phyloP scores from a whole-genome alignment of 1,140 invertebrate species.

The Cydia splendana region DNA sequence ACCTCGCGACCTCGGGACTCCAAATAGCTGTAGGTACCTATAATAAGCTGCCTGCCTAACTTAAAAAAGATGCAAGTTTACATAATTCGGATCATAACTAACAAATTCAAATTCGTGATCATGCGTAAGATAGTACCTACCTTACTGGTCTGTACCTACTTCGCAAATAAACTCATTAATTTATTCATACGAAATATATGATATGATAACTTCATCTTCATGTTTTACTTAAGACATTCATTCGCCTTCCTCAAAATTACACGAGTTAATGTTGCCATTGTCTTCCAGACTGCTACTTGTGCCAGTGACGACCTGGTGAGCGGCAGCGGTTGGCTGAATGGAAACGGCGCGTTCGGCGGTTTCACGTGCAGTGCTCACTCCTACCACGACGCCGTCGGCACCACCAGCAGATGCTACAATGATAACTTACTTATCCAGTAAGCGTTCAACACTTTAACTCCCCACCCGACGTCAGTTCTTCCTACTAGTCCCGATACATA shows the following conservation, averaged over 20 bases:
- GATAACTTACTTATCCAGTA: conserved; percentile 66
- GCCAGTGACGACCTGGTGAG: conserved; percentile 51
- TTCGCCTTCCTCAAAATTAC: background rate
- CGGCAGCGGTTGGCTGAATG: conserved; percentile 63
- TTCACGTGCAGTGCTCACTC: conserved; percentile 59
- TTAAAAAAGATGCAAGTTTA: too few relatives aligned
- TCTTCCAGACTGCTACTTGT: conserved; percentile 31
- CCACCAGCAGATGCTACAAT: conserved; percentile 55
- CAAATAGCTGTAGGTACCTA: conserved; percentile 53
- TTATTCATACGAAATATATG: too few relatives aligned
- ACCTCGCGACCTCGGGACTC: conserved; percentile 43
- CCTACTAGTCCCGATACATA: too few relatives aligned
- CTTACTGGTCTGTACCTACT: too few relatives aligned
- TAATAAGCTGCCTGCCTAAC: background rate
- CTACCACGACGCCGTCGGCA: conserved; percentile 51
- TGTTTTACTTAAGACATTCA: background rate
- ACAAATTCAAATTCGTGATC: too few relatives aligned
- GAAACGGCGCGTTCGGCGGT: conserved; percentile 53
- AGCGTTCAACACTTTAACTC: background rate
- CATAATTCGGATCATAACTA: too few relatives aligned
- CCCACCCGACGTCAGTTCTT: too few relatives aligned
- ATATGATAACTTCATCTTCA: too few relatives aligned
- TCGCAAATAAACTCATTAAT: too few relatives aligned
- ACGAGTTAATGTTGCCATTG: background rate
- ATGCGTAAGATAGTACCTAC: too few relatives aligned